phyloP scores from a whole-genome alignment of 2,797 vertebrate species.

The Pseudopleuronectes americanus region DNA sequence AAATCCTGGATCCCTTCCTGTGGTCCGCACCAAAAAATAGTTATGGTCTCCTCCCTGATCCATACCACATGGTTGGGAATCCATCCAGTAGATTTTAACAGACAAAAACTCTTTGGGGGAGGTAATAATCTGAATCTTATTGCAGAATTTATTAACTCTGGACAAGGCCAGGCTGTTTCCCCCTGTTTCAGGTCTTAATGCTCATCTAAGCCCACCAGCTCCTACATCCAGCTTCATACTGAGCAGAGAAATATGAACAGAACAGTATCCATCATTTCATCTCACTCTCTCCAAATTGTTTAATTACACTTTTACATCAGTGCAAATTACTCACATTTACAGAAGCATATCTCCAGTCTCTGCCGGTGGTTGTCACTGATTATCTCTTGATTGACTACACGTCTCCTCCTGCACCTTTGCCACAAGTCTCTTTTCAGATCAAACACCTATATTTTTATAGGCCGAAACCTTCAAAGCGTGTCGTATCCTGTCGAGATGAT shows the following conservation, averaged over 20 bases:
- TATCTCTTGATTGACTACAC: constrained; percentile 45
- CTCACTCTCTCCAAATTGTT: neutral
- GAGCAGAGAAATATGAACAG: neutral
- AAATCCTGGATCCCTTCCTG: no score
- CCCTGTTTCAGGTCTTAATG: neutral
- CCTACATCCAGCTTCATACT: neutral
- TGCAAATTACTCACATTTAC: constrained; percentile 13
- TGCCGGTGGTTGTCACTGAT: constrained; percentile 33
- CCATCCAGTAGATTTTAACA: no score
- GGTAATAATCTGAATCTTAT: no score
- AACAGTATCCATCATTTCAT: neutral
- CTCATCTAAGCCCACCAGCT: neutral
- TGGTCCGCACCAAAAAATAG: no score
- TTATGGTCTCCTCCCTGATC: no score
- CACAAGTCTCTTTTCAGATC: constrained; percentile 63
- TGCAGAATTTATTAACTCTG: no score
- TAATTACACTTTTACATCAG: neutral
- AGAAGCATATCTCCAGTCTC: constrained; percentile 8
- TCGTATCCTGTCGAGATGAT: constrained; percentile 72
- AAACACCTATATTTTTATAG: constrained; percentile 62
- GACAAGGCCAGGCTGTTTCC: no score
- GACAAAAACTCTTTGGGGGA: no score
- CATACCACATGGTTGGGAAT: no score
- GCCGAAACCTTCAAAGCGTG: constrained; percentile 67
- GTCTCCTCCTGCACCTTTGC: constrained; percentile 49